phyloP scores from a whole-genome alignment of 2,888 invertebrate species.

The Meteorus colon region DNA sequence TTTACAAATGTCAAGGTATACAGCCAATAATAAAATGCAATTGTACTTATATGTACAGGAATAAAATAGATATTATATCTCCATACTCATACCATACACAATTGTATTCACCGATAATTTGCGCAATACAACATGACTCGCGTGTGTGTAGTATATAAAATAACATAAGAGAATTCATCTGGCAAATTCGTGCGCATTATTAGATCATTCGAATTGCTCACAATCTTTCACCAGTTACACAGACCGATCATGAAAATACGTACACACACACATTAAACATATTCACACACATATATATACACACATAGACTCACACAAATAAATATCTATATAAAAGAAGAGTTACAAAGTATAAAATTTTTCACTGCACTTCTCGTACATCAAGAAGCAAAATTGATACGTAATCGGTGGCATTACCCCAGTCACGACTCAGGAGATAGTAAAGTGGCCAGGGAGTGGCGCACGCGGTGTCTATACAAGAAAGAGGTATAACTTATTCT shows the following conservation, averaged over 20 bases:
- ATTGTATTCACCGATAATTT: slow-evolving; percentile 27
- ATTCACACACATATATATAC: background rate
- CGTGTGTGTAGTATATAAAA: slow-evolving; percentile 17
- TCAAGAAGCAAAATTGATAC: slow-evolving; percentile 44
- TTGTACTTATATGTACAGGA: slow-evolving; percentile 26
- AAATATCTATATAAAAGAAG: slow-evolving; percentile 16
- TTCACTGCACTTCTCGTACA: slow-evolving; percentile 23
- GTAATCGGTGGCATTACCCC: slow-evolving; percentile 46
- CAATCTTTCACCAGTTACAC: slow-evolving; percentile 18
- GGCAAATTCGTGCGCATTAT: slow-evolving; percentile 21
- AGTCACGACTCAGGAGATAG: slow-evolving; percentile 43
- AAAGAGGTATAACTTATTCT: slow-evolving; percentile 19
- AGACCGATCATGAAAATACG: slow-evolving; percentile 27
- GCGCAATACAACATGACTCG: slow-evolving; percentile 24
- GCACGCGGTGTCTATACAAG: slow-evolving; percentile 29
- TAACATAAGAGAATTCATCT: slow-evolving; percentile 9
- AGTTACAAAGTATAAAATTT: slow-evolving; percentile 11
- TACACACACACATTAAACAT: background rate
- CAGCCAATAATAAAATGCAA: slow-evolving; percentile 33
- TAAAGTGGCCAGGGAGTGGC: slow-evolving; percentile 46
- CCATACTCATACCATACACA: slow-evolving; percentile 13
- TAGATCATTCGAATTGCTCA: slow-evolving; percentile 26
- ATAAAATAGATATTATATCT: slow-evolving; percentile 35
- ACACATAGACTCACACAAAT: background rate
- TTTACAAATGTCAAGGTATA: slow-evolving; percentile 60